These are phyloP conservation scores for Chrysolina americana DNA, from an alignment of 2,888 invertebrate species.

Conservation along the genomic window DNA sequence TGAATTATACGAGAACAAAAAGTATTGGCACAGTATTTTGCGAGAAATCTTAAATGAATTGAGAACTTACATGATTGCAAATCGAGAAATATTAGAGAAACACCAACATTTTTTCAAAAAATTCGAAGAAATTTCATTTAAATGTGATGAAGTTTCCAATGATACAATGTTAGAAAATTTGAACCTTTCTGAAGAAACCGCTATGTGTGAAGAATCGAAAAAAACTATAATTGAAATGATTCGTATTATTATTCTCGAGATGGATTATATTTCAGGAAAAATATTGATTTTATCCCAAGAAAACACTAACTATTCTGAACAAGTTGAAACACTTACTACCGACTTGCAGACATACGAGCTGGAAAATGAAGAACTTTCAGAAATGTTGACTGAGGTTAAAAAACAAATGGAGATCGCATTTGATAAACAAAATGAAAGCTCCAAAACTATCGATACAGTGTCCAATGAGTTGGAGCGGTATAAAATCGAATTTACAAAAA, in stretches of 20 bases:
- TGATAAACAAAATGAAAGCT: slow-evolving; percentile 15
- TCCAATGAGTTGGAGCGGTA: background rate
- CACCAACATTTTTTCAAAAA: background rate
- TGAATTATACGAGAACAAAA: background rate
- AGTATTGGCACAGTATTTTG: background rate
- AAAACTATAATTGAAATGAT: background rate
- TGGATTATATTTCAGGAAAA: background rate
- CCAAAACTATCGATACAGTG: background rate
- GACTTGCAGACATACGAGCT: background rate
- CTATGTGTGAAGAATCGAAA: background rate
- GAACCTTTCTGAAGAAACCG: background rate
- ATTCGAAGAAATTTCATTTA: background rate
- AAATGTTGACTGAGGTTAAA: slow-evolving; percentile 6
- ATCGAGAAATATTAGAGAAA: background rate
- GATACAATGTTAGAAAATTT: background rate
- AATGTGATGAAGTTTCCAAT: background rate
- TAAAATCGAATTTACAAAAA: background rate
- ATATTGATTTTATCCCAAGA: slow-evolving; percentile 1
- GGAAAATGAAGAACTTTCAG: slow-evolving; percentile 16
- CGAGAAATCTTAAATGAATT: background rate
- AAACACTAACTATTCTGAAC: background rate
- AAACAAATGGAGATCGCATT: slow-evolving; percentile 6
- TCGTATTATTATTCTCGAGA: background rate
- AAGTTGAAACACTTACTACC: background rate
- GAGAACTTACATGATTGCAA: background rate